These are phyloP conservation scores for Eristalis intricaria DNA, from an alignment of 2,888 invertebrate species.

Conservation along the genomic window DNA sequence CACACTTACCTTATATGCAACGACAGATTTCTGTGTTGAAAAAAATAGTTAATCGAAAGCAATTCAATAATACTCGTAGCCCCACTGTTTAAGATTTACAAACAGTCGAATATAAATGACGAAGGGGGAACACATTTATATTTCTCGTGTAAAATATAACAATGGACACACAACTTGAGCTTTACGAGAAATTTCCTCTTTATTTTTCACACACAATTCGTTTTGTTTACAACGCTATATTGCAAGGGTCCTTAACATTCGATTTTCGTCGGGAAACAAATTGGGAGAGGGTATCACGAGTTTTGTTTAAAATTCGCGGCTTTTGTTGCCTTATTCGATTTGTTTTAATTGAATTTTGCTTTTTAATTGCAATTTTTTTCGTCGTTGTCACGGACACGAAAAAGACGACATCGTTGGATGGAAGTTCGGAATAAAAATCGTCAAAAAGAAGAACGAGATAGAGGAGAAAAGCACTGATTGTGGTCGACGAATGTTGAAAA, in stretches of 20 bases:
- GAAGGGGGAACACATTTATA: slow-evolving; percentile 52
- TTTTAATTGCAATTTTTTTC: slow-evolving; percentile 48
- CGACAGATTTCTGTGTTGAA: slow-evolving; percentile 55
- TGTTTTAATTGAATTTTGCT: slow-evolving; percentile 33
- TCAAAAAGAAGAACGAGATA: slow-evolving; percentile 15
- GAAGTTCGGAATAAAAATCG: slow-evolving; percentile 68
- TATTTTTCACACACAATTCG: slow-evolving; percentile 53
- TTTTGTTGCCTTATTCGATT: slow-evolving; percentile 40
- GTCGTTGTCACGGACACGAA: slow-evolving; percentile 71
- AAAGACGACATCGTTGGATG: slow-evolving; percentile 70
- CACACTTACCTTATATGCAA: slow-evolving; percentile 60
- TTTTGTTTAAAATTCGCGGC: slow-evolving; percentile 42
- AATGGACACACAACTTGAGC: slow-evolving; percentile 66
- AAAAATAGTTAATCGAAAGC: slow-evolving; percentile 53
- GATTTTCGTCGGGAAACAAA: slow-evolving; percentile 35
- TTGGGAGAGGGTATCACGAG: slow-evolving; percentile 28
- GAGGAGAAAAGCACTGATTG: slow-evolving; percentile 16
- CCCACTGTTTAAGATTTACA: slow-evolving; percentile 66
- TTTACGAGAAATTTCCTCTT: slow-evolving; percentile 59
- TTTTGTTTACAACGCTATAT: slow-evolving; percentile 65
- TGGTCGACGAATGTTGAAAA: slow-evolving; percentile 4
- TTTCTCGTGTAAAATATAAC: slow-evolving; percentile 67
- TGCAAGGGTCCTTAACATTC: slow-evolving; percentile 36
- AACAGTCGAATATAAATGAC: slow-evolving; percentile 51
- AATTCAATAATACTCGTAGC: slow-evolving; percentile 41